A percentile compares a stretch with the other conserved stretches of the same genome.
Evolutionary conservation across 2,113 vertebrate species (phyloP).

Genomic region (Falco punctatus): DNA sequence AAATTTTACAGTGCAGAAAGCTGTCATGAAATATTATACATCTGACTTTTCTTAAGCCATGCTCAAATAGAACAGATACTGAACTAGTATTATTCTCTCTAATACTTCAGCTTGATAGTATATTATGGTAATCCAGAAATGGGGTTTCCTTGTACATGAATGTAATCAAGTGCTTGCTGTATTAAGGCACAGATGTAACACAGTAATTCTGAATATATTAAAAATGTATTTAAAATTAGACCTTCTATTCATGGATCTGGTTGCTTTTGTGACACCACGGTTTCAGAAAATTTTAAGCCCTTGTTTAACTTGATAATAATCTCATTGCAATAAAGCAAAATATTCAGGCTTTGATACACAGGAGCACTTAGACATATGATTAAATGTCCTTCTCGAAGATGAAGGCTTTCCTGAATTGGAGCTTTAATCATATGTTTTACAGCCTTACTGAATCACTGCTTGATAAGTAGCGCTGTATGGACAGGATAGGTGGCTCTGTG

Average conservation of each 20-base stretch:
- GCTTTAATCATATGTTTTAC: background rate
- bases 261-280: background rate
- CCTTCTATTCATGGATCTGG: background rate
- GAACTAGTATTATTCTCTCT: background rate
- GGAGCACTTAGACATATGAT: background rate
- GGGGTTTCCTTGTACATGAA: background rate
- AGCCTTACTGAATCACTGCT: background rate
- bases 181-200: background rate
- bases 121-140: slow-evolving; percentile 13
- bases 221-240: background rate
- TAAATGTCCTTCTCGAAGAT: background rate
- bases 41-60: background rate
- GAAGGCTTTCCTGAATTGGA: background rate
- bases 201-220: background rate
- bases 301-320: background rate
- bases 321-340: background rate
- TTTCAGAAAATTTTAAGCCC: background rate
- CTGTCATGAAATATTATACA: background rate
- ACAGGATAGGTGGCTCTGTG: background rate
- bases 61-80: background rate
- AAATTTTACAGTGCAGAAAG: background rate
- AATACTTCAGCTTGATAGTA: background rate
- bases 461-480: background rate
- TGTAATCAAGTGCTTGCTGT: background rate
- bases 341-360: background rate